Evolutionary conservation across 2,888 invertebrate genomes (phyloP).

Genomic region (Spodoptera exigua): DNA sequence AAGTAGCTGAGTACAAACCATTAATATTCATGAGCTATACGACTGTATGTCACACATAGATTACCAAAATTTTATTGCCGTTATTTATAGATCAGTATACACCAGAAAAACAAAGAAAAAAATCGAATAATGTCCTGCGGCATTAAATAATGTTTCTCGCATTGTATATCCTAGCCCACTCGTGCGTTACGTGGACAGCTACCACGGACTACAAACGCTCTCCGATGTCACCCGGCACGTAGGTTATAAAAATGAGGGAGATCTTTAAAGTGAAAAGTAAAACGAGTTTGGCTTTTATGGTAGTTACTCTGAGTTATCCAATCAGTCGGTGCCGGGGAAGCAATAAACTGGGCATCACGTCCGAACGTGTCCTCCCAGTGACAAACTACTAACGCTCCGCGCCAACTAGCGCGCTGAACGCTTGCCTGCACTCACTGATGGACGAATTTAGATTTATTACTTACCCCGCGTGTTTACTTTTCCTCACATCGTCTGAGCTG

Average conservation of each 20-base stretch:
- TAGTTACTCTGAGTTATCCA: constrained; percentile 72
- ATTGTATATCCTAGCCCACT: constrained; percentile 53
- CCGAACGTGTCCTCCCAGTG: constrained; percentile 71
- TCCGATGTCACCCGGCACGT: constrained; percentile 31
- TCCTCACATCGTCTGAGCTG: constrained; percentile 59
- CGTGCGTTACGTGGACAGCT: constrained; percentile 50
- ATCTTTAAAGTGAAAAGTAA: constrained; percentile 57
- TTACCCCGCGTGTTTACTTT: constrained; percentile 66
- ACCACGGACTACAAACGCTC: constrained; percentile 45
- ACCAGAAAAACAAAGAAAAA: constrained; percentile 23
- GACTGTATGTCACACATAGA: too few relatives aligned
- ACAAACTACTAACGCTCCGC: constrained; percentile 66
- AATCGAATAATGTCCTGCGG: constrained; percentile 43
- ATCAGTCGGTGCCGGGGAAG: constrained; percentile 73
- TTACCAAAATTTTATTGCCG: background rate
- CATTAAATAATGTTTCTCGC: constrained; percentile 57
- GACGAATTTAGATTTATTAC: constrained; percentile 79
- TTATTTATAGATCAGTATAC: background rate
- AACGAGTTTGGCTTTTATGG: constrained; percentile 65
- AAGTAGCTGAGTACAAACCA: background rate
- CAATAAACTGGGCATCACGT: constrained; percentile 82
- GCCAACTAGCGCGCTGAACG: constrained; percentile 60
- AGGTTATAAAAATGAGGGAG: constrained; percentile 40
- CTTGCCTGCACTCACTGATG: constrained; percentile 71
- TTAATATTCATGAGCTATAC: background rate